Evolutionary conservation across 2,797 vertebrate species (phyloP), one percentile per base, ranked within the genome.

Genomic region (Trematomus bernacchii): DNA sequence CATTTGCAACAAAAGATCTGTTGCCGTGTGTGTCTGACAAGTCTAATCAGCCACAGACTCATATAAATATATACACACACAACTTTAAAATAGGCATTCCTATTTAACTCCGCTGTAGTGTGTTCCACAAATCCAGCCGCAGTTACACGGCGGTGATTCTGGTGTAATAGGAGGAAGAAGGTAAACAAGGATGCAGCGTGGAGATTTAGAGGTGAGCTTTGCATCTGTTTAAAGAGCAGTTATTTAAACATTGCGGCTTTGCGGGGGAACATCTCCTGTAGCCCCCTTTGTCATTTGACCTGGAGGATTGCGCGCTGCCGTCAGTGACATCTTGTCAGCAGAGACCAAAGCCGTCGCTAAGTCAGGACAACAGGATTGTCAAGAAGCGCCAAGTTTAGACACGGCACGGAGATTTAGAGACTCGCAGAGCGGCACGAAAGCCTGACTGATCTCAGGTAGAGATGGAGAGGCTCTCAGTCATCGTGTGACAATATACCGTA

Each of bases 181-280:
- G 82, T 74, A 84, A 93, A 92, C 83, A 91, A 74, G 67, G 75
- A 51, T 27, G 71, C 79, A 51, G 71, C 58, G 3, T 15, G 42
- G 50, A 80, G 91, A 71, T 86, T 85, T 85, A 51, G 76, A 73
- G 57, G 64, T 71, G 80, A 91, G 85, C 82, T 90, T 82, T 82
- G 82, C 85, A 83, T 85, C 81, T 84, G 86, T 79, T 91, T 84
- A 83, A 83, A 84, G 85, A 18, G 3, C 76, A 37, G 75, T 83
- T 78, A 84, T 89, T 91, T 91, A 90, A 87, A 84, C 61, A 8
- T 6, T 1, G 58, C 0, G 18, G 87, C 80, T 91, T 82, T 83
- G 63, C 51, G 57, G 63, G 44, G 63, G 44, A 67, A 12, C 59
- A 58, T 48, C 68, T 62, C 72, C 64, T 15, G 47, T 10, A 62